A percentile compares a stretch with the other conserved stretches of the same genome.
Evolutionary conservation across 1,140 invertebrate species (phyloP).

Genomic region (Bombus superbus): DNA sequence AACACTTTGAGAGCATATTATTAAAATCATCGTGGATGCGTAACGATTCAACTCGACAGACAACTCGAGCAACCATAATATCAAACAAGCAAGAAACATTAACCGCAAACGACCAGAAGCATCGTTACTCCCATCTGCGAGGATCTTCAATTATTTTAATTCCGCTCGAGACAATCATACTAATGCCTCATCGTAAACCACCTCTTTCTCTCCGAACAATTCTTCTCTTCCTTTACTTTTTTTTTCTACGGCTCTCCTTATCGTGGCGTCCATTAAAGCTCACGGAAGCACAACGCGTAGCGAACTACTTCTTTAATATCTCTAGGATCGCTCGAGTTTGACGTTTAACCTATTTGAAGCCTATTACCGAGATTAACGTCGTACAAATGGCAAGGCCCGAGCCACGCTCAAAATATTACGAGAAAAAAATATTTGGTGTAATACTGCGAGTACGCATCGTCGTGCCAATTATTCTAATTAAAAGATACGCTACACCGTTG

Average conservation of each 20-base stretch:
- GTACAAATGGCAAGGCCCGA: not conserved
- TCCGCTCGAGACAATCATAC: not conserved
- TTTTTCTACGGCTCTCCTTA: not conserved
- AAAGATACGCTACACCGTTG: not conserved
- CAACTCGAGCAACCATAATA: not conserved
- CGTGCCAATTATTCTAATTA: conserved; percentile 35
- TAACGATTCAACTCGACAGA: not conserved
- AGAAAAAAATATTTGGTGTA: not conserved
- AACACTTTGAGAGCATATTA: too few species aligned
- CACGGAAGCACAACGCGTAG: not conserved
- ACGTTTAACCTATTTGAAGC: not conserved
- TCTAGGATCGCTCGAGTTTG: not conserved
- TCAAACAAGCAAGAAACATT: not conserved
- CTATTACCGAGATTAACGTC: conserved; percentile 24
- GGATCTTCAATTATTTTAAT: conserved; percentile 29
- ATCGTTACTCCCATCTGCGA: not conserved
- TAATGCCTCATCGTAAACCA: conserved; percentile 17
- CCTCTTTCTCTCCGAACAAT: not conserved
- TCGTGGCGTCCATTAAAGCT: not conserved
- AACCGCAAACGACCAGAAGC: not conserved
- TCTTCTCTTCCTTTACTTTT: not conserved
- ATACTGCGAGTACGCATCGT: not conserved
- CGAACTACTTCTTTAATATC: conserved; percentile 21
- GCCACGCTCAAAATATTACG: not conserved
- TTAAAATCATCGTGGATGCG: not conserved